Percentiles rank a stretch among this genome's conserved stretches.
phyloP scores from a whole-genome alignment of 2,888 invertebrate species.

The Tiphia femorata region DNA sequence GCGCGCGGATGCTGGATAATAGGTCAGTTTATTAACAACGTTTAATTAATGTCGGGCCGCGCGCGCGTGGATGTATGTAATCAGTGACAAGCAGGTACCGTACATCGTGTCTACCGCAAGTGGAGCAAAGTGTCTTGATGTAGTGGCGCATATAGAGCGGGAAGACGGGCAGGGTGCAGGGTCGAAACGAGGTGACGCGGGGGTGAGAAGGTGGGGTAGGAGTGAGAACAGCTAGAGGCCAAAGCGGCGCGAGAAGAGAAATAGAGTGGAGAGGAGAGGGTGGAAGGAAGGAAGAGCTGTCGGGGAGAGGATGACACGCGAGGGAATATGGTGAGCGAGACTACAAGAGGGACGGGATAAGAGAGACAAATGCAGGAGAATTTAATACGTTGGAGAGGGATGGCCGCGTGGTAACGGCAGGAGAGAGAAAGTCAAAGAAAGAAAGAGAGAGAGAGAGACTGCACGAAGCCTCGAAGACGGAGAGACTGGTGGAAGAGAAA shows the following conservation, averaged over 20 bases:
- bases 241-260: too few species aligned
- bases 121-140: conserved; percentile 7
- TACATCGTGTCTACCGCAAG: neutral
- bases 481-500: conserved; percentile 6
- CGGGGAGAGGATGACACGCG: neutral
- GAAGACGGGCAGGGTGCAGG: conserved; percentile 24
- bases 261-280: neutral
- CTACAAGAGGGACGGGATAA: too few species aligned
- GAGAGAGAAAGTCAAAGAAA: neutral
- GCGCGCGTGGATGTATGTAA: conserved; percentile 31
- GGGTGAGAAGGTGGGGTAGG: too few species aligned
- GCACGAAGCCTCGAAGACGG: conserved; percentile 6
- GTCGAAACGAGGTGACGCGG: too few species aligned
- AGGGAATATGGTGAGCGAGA: too few species aligned
- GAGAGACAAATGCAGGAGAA: too few species aligned
- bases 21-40: conserved; percentile 56
- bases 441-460: neutral
- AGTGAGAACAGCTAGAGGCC: too few species aligned
- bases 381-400: neutral
- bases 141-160: conserved; percentile 7
- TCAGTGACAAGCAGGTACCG: conserved; percentile 33
- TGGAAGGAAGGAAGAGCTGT: neutral
- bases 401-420: neutral
- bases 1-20: conserved; percentile 42
- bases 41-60: conserved; percentile 56